These are phyloP conservation scores for Danaus chrysippus DNA, from an alignment of 2,888 invertebrate genomes.

Conservation along the genomic window DNA sequence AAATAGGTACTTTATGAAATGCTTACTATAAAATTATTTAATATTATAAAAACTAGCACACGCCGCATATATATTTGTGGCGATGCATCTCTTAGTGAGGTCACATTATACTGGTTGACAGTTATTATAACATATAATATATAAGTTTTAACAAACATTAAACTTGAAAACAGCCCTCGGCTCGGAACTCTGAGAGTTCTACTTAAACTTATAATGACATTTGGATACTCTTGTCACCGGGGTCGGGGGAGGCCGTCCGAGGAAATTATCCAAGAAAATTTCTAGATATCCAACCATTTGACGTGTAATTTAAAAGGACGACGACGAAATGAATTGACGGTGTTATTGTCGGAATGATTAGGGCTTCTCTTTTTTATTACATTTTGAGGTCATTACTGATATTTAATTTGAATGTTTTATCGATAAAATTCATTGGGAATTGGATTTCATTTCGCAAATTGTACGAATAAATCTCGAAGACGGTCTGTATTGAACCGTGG, in stretches of 20 bases:
- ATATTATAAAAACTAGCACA: no score
- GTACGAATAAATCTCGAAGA: constrained; percentile 49
- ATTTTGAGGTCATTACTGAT: constrained; percentile 49
- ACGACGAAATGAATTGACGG: constrained; percentile 54
- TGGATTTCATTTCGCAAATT: constrained; percentile 43
- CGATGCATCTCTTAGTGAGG: not conserved
- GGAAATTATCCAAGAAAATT: constrained; percentile 59
- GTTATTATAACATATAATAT: constrained; percentile 39
- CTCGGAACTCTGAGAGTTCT: constrained; percentile 52
- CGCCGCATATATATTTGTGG: no score
- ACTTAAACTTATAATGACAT: constrained; percentile 76
- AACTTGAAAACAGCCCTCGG: constrained; percentile 53
- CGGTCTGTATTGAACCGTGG: constrained; percentile 37
- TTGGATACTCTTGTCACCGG: constrained; percentile 72
- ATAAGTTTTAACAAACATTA: constrained; percentile 47
- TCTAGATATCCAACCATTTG: constrained; percentile 69
- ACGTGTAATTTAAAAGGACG: constrained; percentile 66
- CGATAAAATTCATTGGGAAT: constrained; percentile 31
- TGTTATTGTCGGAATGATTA: constrained; percentile 67
- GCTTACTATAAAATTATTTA: no score
- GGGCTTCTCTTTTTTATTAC: constrained; percentile 42
- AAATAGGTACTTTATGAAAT: no score
- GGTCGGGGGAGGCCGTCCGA: constrained; percentile 30
- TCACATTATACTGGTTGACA: constrained; percentile 11
- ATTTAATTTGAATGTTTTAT: constrained; percentile 59